Evolutionary conservation across 2,888 invertebrate genomes (phyloP).

Genomic region (Calephelis perditalis): DNA sequence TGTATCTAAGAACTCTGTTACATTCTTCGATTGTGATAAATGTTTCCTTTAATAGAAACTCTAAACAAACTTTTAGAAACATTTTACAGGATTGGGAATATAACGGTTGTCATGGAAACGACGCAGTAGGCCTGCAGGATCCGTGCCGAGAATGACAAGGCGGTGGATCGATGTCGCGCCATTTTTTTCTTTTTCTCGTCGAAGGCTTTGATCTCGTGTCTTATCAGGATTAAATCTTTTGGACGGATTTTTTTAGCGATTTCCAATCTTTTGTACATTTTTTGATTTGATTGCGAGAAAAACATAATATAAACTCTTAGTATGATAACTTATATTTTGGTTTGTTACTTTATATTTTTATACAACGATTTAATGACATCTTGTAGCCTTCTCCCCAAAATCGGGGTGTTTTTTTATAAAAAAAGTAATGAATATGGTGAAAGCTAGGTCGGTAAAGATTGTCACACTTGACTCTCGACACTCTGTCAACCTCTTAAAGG

Average conservation of each 20-base stretch:
- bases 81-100: slow-evolving; percentile 11
- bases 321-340: too few species aligned
- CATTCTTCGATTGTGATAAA: slow-evolving; percentile 23
- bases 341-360: too few species aligned
- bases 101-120: slow-evolving; percentile 57
- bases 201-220: slow-evolving; percentile 32
- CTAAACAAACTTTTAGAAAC: slow-evolving; percentile 10
- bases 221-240: slow-evolving; percentile 9
- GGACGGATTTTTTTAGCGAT: slow-evolving; percentile 9
- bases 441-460: too few species aligned
- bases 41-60: slow-evolving; percentile 21
- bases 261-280: slow-evolving; percentile 18
- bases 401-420: too few species aligned
- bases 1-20: slow-evolving; percentile 9
- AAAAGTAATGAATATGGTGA: too few species aligned
- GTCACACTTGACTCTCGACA: too few species aligned
- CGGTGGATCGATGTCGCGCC: slow-evolving; percentile 53
- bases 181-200: slow-evolving; percentile 36
- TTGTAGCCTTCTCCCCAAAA: too few species aligned
- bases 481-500: too few species aligned
- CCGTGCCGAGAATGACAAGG: slow-evolving; percentile 69
- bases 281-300: background rate
- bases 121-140: slow-evolving; percentile 61
- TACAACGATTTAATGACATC: background rate
- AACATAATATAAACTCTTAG: too few species aligned